phyloP scores from a whole-genome alignment of 2,113 vertebrate genomes.

The Ciconia stormi region DNA sequence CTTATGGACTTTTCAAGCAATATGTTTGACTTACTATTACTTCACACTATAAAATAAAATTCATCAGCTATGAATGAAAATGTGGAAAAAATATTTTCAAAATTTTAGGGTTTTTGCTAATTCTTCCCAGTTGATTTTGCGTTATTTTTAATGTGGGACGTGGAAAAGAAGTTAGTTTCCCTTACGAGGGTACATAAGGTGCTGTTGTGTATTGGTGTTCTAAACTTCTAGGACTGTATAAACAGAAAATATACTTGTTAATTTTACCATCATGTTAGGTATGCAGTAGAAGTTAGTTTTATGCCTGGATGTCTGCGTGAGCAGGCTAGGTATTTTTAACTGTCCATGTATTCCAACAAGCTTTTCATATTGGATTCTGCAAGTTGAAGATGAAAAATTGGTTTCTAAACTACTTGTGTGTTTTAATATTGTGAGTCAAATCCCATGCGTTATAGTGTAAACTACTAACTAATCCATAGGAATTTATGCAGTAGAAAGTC shows the following conservation, averaged over 20 bases:
- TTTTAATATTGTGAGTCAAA: neutral
- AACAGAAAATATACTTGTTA: neutral
- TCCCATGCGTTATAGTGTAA: slow-evolving; percentile 10
- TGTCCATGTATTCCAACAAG: neutral
- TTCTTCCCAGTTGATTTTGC: neutral
- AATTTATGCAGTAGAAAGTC: slow-evolving; percentile 24
- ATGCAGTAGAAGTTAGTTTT: neutral
- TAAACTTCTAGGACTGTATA: neutral
- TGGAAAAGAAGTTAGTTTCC: neutral
- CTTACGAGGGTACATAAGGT: neutral
- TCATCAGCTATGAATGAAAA: neutral
- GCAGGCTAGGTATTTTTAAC: neutral
- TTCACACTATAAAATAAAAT: neutral
- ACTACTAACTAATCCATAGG: neutral
- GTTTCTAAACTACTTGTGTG: neutral
- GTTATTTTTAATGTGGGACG: neutral
- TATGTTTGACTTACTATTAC: neutral
- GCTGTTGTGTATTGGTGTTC: fast-evolving
- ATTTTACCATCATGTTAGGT: neutral
- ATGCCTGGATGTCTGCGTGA: neutral
- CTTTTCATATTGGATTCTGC: neutral
- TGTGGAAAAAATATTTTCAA: neutral
- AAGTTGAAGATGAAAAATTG: neutral
- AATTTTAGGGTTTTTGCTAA: neutral
- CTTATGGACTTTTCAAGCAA: neutral